Conservation (phyloP, 2,113 vertebrate species). For the Cricetomys ansorgei region DNA sequence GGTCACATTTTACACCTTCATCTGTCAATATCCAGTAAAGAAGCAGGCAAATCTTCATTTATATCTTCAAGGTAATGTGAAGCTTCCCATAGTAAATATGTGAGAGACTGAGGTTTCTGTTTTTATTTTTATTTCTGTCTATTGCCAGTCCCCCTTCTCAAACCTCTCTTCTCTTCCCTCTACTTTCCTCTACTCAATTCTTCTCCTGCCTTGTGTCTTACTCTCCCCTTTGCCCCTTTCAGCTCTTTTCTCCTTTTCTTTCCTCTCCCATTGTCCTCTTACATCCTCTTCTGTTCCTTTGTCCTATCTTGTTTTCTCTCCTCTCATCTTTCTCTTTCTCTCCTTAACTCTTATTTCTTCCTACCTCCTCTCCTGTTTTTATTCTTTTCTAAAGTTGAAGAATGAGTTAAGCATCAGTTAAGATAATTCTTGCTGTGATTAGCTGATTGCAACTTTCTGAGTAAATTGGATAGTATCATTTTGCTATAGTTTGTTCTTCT, state of each 20-base stretch:
- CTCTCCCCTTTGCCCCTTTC: neutral
- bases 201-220: no score
- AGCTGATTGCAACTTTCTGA: neutral
- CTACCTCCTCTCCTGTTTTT: neutral
- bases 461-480: neutral
- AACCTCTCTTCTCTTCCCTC: neutral
- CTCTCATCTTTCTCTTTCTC: neutral
- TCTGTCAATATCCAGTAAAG: neutral
- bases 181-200: no score
- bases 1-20: neutral
- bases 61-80: neutral
- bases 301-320: no score
- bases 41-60: neutral
- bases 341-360: neutral
- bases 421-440: neutral
- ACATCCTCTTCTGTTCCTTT: neutral
- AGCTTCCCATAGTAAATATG: neutral
- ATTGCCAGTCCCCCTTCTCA: neutral
- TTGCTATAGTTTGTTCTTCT: neutral
- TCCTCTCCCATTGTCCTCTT: neutral
- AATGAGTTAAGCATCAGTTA: neutral
- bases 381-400: neutral
- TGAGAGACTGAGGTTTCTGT: neutral
- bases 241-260: neutral
- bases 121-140: neutral